A percentile compares a stretch with the other conserved stretches of the same genome.
Evolutionary conservation across 2,888 invertebrate genomes (phyloP).

Genomic region (Tachina lurida): DNA sequence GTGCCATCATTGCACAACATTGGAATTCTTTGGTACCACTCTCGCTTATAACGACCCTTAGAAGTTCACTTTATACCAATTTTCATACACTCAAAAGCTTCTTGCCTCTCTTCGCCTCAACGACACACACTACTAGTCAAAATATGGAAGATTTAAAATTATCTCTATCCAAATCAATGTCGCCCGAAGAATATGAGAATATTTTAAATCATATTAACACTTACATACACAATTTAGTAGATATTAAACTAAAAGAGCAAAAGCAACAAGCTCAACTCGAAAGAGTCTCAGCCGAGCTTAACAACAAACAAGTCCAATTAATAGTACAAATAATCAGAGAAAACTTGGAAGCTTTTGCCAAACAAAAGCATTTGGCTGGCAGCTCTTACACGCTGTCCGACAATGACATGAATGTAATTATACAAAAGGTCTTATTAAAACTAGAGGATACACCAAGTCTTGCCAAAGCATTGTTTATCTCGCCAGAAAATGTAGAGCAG

Average conservation of each 20-base stretch:
- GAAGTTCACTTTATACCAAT: slow-evolving; percentile 72
- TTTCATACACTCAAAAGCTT: slow-evolving; percentile 74
- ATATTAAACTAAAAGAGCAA: slow-evolving; percentile 78
- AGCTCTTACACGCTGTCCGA: slow-evolving; percentile 36
- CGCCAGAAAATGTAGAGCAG: slow-evolving; percentile 80
- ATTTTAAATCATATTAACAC: slow-evolving; percentile 81
- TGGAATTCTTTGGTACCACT: slow-evolving; percentile 77
- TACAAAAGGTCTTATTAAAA: slow-evolving; percentile 54
- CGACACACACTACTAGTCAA: slow-evolving; percentile 59
- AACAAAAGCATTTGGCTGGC: slow-evolving; percentile 69
- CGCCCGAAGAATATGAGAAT: slow-evolving; percentile 80
- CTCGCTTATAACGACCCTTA: slow-evolving; percentile 77
- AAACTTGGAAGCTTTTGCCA: slow-evolving; percentile 76
- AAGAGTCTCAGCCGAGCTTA: slow-evolving; percentile 41
- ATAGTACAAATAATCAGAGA: slow-evolving; percentile 79
- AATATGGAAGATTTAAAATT: slow-evolving; percentile 75
- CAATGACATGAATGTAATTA: slow-evolving; percentile 61
- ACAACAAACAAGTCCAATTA: slow-evolving; percentile 74
- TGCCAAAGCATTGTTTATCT: slow-evolving; percentile 77
- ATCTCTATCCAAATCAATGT: slow-evolving; percentile 77
- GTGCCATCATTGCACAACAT: slow-evolving; percentile 77
- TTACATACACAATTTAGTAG: slow-evolving; percentile 81
- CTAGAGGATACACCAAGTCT: slow-evolving; percentile 76
- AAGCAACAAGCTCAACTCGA: slow-evolving; percentile 57
- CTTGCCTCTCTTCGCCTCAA: slow-evolving; percentile 58